These are phyloP conservation scores for Lasioglossum marginatum DNA, from an alignment of 2,888 invertebrate genomes.

Conservation along the genomic window DNA sequence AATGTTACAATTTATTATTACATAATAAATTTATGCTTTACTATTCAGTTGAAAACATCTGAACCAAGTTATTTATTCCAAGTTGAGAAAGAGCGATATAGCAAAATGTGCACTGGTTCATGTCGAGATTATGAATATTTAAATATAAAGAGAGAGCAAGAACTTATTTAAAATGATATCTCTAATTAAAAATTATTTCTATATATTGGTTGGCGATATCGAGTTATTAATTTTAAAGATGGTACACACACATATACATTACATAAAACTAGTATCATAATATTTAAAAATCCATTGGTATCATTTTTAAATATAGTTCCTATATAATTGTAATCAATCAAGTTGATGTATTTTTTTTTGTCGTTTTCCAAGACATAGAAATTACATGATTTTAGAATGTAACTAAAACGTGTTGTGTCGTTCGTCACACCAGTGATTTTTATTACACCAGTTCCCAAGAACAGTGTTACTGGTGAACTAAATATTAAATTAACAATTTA, in stretches of 20 bases:
- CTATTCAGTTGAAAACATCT: background rate
- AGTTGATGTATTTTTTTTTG: background rate
- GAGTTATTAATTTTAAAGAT: background rate
- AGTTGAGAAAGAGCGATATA: background rate
- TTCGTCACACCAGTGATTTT: background rate
- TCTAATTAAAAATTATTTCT: background rate
- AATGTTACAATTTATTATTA: background rate
- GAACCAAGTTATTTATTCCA: background rate
- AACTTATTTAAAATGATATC: background rate
- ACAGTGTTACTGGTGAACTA: conserved; percentile 71
- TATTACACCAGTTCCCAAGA: conserved; percentile 72
- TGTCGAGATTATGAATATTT: background rate
- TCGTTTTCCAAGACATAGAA: background rate
- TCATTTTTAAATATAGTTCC: background rate
- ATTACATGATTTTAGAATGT: background rate
- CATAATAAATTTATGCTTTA: background rate
- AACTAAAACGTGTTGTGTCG: background rate
- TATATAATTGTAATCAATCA: background rate
- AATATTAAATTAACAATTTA: conserved; percentile 14
- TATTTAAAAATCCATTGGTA: background rate
- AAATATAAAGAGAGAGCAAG: background rate
- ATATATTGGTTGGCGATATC: background rate
- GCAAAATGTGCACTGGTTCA: background rate
- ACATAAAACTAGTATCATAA: background rate
- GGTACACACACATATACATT: background rate